phyloP scores from a whole-genome alignment of 1,140 invertebrate species.

The Hyles vespertilio region DNA sequence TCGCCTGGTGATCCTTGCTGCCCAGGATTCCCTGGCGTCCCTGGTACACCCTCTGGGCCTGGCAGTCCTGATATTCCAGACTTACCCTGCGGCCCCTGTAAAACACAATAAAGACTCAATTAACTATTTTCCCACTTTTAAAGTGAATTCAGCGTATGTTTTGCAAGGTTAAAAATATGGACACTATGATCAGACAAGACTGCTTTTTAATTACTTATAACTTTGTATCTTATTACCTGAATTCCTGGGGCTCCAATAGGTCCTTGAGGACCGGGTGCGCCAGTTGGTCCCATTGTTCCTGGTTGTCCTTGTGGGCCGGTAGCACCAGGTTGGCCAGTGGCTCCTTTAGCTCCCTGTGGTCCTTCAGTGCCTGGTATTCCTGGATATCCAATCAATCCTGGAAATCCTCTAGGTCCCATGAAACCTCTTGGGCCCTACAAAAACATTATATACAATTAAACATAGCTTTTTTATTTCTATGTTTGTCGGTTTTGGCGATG shows the following conservation, averaged over 20 bases:
- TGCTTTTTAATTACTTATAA: background rate
- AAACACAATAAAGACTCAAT: conserved; percentile 8
- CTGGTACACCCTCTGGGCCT: conserved; percentile 85
- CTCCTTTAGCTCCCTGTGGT: conserved; percentile 83
- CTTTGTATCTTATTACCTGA: conserved; percentile 68
- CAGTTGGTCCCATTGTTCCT: conserved; percentile 80
- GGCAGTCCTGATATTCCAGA: conserved; percentile 83
- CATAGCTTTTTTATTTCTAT: too few species aligned
- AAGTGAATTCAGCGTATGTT: too few species aligned
- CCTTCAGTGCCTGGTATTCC: conserved; percentile 87
- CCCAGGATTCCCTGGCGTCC: conserved; percentile 83
- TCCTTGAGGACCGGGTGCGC: conserved; percentile 82
- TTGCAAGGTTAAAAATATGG: too few species aligned
- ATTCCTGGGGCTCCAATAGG: conserved; percentile 81
- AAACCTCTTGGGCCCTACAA: conserved; percentile 88
- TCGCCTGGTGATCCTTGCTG: conserved; percentile 81
- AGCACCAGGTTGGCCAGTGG: conserved; percentile 81
- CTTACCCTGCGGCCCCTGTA: conserved; percentile 83
- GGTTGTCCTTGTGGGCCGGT: conserved; percentile 82
- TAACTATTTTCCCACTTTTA: too few species aligned
- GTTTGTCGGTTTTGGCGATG: too few species aligned
- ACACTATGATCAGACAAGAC: too few species aligned
- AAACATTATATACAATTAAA: background rate
- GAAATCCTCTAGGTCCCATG: conserved; percentile 86
- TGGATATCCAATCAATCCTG: conserved; percentile 84